Evolutionary conservation across 2,888 invertebrate genomes (phyloP).

Genomic region (Trichopria drosophilae): DNA sequence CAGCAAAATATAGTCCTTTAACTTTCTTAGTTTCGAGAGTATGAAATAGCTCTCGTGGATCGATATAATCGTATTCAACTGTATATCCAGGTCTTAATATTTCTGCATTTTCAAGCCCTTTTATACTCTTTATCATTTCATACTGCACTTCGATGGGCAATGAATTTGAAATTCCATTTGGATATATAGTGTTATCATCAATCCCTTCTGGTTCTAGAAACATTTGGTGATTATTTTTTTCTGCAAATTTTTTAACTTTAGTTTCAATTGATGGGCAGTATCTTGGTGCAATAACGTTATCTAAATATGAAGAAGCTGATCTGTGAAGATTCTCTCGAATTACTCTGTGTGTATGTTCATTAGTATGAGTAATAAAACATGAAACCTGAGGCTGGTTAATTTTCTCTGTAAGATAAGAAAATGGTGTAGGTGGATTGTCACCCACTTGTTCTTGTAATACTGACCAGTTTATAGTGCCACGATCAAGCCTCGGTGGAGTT

Average conservation of each 20-base stretch:
- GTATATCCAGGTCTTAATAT: conserved; percentile 16
- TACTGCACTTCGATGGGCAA: conserved; percentile 20
- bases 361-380: conserved; percentile 20
- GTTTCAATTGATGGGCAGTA: conserved; percentile 22
- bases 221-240: conserved; percentile 15
- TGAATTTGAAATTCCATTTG: conserved; percentile 23
- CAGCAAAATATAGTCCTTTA: conserved; percentile 20
- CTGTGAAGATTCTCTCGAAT: conserved; percentile 18
- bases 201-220: conserved; percentile 23
- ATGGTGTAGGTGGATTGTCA: conserved; percentile 19
- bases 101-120: conserved; percentile 15
- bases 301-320: conserved; percentile 17
- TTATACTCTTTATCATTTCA: conserved; percentile 13
- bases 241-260: conserved; percentile 16
- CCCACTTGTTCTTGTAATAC: conserved; percentile 18
- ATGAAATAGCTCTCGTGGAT: conserved; percentile 11
- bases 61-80: conserved; percentile 23
- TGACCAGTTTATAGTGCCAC: conserved; percentile 19
- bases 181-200: conserved; percentile 14
- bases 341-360: conserved; percentile 14
- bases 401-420: conserved; percentile 19
- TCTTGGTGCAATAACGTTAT: conserved; percentile 14
- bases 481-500: conserved; percentile 20
- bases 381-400: conserved; percentile 20
- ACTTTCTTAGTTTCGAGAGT: conserved; percentile 21